Evolutionary conservation across 2,888 invertebrate species (phyloP).

Genomic region (Aleiodes testaceus): DNA sequence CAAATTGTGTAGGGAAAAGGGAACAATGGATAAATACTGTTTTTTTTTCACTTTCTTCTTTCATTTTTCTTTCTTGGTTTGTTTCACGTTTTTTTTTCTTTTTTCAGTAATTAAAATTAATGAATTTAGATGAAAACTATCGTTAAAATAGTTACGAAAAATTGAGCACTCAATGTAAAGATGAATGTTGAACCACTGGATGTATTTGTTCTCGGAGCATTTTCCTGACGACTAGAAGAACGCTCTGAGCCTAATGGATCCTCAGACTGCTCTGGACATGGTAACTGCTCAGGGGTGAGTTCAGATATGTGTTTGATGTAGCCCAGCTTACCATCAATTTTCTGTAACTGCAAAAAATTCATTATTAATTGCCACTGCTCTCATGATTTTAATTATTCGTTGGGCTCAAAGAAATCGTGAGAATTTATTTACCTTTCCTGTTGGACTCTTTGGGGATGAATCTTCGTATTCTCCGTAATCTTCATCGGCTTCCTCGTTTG

Average conservation of each 20-base stretch:
- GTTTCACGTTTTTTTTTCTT: constrained; percentile 20
- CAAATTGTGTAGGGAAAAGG: constrained; percentile 10
- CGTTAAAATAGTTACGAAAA: not conserved
- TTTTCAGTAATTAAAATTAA: constrained; percentile 24
- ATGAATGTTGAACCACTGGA: not conserved
- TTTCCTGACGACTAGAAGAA: constrained; percentile 66
- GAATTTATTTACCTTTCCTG: constrained; percentile 57
- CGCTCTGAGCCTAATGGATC: constrained; percentile 71
- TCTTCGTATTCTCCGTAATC: constrained; percentile 53
- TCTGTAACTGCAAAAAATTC: constrained; percentile 54
- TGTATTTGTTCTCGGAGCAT: constrained; percentile 55
- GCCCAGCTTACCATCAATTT: constrained; percentile 62
- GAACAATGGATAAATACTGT: constrained; percentile 31
- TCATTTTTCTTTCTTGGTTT: constrained; percentile 3
- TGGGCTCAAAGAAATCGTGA: constrained; percentile 4
- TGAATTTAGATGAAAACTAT: constrained; percentile 30
- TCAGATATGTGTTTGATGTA: constrained; percentile 65
- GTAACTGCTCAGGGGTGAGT: constrained; percentile 65
- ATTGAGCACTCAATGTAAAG: not conserved
- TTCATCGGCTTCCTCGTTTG: constrained; percentile 57
- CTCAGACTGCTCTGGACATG: constrained; percentile 67
- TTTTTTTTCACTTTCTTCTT: constrained; percentile 15
- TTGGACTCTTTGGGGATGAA: constrained; percentile 52
- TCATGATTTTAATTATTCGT: not conserved
- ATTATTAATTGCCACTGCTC: constrained; percentile 8